phyloP scores from a whole-genome alignment of 2,888 invertebrate species.

The Cephus rjabovi region DNA sequence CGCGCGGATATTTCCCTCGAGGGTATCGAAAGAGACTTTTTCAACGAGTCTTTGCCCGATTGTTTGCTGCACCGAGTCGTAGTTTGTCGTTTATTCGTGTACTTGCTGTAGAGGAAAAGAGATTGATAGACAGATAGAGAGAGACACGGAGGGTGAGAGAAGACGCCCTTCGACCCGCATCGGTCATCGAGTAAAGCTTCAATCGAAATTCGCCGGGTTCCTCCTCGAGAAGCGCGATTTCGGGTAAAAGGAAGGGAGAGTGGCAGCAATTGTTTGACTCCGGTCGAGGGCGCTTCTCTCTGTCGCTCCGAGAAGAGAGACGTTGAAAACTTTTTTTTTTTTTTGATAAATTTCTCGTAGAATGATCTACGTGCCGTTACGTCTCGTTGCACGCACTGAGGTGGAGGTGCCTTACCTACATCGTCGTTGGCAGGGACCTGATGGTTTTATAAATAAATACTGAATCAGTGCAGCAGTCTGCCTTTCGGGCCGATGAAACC shows the following conservation, averaged over 20 bases:
- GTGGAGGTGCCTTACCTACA: constrained; percentile 21
- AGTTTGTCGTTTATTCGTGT: not conserved
- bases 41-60: not conserved
- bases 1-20: constrained; percentile 37
- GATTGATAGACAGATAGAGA: not conserved
- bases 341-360: not conserved
- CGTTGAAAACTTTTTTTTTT: not conserved
- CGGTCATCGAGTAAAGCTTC: not conserved
- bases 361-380: not conserved
- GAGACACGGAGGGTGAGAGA: no score
- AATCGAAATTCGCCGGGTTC: not conserved
- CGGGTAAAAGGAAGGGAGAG: not conserved
- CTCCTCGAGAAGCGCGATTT: not conserved
- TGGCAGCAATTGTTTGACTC: no score
- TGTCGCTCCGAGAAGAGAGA: not conserved
- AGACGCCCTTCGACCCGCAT: not conserved
- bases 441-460: constrained; percentile 61
- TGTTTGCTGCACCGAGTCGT: not conserved
- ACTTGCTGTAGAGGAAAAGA: not conserved
- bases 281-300: no score
- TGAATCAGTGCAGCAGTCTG: constrained; percentile 55
- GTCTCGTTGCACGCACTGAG: not conserved
- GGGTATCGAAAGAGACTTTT: constrained; percentile 14
- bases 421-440: constrained; percentile 54
- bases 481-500: constrained; percentile 43